These are phyloP conservation scores for Sylvilagus floridanus DNA, from an alignment of 2,797 vertebrate genomes.

Conservation along the genomic window DNA sequence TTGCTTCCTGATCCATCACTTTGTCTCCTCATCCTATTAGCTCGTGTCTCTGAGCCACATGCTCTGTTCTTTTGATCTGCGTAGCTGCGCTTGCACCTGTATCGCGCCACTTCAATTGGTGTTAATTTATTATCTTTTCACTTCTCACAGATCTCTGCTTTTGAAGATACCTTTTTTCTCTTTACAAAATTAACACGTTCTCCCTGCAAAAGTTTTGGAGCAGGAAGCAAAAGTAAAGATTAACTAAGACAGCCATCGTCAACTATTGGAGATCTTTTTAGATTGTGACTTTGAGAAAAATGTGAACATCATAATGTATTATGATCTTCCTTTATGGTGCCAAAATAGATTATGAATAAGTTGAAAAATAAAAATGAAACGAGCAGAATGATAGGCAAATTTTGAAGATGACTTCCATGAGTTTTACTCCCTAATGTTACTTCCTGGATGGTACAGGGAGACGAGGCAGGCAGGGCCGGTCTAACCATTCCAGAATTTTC, in stretches of 20 bases:
- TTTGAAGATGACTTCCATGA: not conserved
- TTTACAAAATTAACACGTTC: constrained; percentile 66
- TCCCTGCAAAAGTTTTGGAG: constrained; percentile 29
- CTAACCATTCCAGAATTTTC: not conserved
- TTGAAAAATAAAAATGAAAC: constrained; percentile 26
- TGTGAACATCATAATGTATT: not conserved
- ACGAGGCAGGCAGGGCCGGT: not conserved
- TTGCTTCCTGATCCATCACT: not conserved
- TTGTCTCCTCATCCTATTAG: not conserved
- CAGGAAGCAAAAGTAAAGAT: constrained; percentile 43
- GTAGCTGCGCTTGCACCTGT: not conserved
- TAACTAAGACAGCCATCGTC: not conserved
- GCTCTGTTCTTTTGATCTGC: constrained; percentile 61
- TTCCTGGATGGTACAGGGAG: not conserved
- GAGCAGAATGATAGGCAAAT: not conserved
- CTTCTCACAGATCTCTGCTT: constrained; percentile 35
- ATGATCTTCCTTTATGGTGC: not conserved
- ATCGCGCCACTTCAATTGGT: constrained; percentile 55
- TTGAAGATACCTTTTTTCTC: constrained; percentile 64
- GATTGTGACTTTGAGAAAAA: constrained; percentile 2
- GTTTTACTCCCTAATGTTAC: not conserved
- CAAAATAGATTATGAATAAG: not conserved
- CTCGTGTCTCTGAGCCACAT: not conserved
- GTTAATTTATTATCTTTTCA: constrained; percentile 68
- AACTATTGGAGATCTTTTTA: not conserved